These are phyloP conservation scores for Sclerodermus sp. DNA, from an alignment of 2,888 invertebrate genomes.

Conservation along the genomic window DNA sequence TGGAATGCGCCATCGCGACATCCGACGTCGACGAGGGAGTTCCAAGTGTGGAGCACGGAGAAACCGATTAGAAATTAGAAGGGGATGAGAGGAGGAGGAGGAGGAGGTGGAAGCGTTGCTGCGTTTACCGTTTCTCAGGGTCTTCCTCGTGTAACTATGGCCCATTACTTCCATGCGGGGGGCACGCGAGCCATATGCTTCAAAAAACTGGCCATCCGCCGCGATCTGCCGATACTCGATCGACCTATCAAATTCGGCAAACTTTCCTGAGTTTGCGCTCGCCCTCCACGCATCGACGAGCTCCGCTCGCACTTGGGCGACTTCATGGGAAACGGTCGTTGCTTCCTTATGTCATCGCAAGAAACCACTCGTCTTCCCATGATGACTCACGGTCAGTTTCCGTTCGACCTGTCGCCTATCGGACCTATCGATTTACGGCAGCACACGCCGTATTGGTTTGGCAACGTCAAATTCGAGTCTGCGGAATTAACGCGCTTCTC, in stretches of 20 bases:
- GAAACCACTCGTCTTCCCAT: not conserved
- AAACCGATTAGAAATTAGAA: too few relatives aligned
- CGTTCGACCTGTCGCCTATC: too few relatives aligned
- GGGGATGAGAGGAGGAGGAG: not conserved
- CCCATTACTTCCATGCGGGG: conserved; percentile 50
- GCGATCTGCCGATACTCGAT: conserved; percentile 26
- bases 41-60: not conserved
- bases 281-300: conserved; percentile 37
- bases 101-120: too few relatives aligned
- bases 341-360: not conserved
- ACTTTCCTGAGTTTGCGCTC: too few relatives aligned
- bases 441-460: too few relatives aligned
- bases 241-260: conserved; percentile 46
- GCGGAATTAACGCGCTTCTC: too few relatives aligned
- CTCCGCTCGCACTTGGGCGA: conserved; percentile 29
- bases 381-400: too few relatives aligned
- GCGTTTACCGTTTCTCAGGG: conserved; percentile 10
- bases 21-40: not conserved
- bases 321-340: conserved; percentile 33
- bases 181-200: conserved; percentile 49
- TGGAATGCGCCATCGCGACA: too few relatives aligned
- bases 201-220: conserved; percentile 23
- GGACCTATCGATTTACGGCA: too few relatives aligned
- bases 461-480: too few relatives aligned
- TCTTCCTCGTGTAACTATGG: conserved; percentile 37